Percentiles rank a stretch among this genome's conserved stretches.
phyloP scores from a whole-genome alignment of 2,888 invertebrate genomes.

The Brenthis daphne region DNA sequence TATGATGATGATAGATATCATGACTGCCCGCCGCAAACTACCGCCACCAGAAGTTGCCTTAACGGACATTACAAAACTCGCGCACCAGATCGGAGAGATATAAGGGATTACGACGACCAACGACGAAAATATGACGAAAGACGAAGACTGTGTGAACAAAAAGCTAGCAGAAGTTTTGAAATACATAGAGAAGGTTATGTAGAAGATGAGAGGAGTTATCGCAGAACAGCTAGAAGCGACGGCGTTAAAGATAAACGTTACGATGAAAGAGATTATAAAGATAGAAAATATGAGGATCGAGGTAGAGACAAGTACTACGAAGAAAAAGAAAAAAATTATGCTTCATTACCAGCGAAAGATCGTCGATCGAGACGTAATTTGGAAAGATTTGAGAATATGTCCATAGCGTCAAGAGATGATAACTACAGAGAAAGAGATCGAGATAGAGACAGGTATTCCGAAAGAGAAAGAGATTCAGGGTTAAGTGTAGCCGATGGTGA shows the following conservation, averaged over 20 bases:
- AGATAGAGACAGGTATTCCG: constrained; percentile 56
- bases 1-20: constrained; percentile 48
- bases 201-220: constrained; percentile 53
- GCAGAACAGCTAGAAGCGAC: constrained; percentile 60
- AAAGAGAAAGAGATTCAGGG: constrained; percentile 70
- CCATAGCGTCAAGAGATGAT: constrained; percentile 64
- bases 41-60: constrained; percentile 53
- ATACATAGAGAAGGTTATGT: constrained; percentile 52
- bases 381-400: constrained; percentile 63
- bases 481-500: constrained; percentile 72
- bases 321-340: constrained; percentile 49
- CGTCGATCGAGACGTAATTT: constrained; percentile 50
- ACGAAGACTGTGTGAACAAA: constrained; percentile 57
- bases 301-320: constrained; percentile 54
- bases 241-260: constrained; percentile 53
- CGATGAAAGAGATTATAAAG: constrained; percentile 46
- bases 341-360: constrained; percentile 50
- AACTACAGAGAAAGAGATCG: constrained; percentile 53
- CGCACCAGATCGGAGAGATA: constrained; percentile 46
- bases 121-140: constrained; percentile 54
- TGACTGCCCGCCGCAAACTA: constrained; percentile 51
- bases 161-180: constrained; percentile 68
- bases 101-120: constrained; percentile 52
- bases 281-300: constrained; percentile 51
- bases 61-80: constrained; percentile 48